Base-by-base conservation (phyloP, 1,140 invertebrate species). In the Euura lappo region DNA sequence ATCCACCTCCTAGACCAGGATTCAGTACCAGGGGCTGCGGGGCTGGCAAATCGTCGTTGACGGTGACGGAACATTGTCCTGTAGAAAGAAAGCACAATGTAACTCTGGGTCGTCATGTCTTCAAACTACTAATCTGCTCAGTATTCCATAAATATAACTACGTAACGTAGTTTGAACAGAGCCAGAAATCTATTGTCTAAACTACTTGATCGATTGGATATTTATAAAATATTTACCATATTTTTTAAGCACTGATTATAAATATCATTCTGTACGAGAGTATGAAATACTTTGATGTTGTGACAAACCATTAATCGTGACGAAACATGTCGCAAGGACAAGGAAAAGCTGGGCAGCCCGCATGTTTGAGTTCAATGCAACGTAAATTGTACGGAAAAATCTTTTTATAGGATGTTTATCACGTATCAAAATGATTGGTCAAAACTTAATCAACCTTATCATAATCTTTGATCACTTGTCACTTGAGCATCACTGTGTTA, bases 1-100 rank as follows among this genome's bases (percentile, higher is more conserved):
- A 83, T 60, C 4, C 42, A 44, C 10, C 42, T 45, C 42, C 70
- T 66, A 67, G 8, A 60, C 47, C 75, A 11, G 11, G 11, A 45
- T 70, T 70, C 6, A 84, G 47, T 10, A 83, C 70, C 44, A 84
- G 70, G 8, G 84, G 82, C 51, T 83, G 80, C 8, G 81, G 79
- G 6, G 81, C 75, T 4, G 71, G 76, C 3, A 85, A 71, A 71
- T 84, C 79, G 2, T 80, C 80, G 4, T 60, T 60, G 10, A 60
- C 13, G 51, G 51, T 11, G 13, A 60, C 51, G 10, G 51, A 60
- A n/a, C 51, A 60, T n/a, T 60, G 51, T n/a, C 8, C 51, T 60
- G 51, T 60, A 60, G 13, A 11, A 0, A 28, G 28, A 28, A 28
- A 28, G 28, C 28, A 28, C 0, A 28, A 28, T 28, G 28, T 28